Evolutionary conservation across 2,113 vertebrate genomes (phyloP).

Genomic region (Pampusana beccarii): DNA sequence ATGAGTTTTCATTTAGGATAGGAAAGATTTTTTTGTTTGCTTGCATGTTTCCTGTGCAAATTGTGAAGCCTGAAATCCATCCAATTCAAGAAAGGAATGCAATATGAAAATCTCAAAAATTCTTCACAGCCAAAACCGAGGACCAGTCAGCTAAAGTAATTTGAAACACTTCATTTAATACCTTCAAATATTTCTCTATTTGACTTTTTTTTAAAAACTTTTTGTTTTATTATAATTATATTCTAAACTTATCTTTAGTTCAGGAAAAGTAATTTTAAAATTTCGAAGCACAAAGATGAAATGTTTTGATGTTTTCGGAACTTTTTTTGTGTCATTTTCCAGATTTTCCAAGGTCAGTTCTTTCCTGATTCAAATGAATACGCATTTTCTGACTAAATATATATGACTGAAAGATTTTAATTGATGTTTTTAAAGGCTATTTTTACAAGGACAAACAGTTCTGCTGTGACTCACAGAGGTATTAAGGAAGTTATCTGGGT

Average conservation of each 20-base stretch:
- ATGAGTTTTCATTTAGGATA: neutral
- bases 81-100: neutral
- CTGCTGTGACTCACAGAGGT: constrained; percentile 26
- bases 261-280: neutral
- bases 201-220: neutral
- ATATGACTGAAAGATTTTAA: neutral
- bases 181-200: neutral
- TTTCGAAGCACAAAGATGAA: neutral
- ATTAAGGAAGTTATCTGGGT: neutral
- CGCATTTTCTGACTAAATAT: neutral
- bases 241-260: neutral
- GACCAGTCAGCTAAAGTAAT: neutral
- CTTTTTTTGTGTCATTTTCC: neutral
- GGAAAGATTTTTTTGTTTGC: neutral
- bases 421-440: neutral
- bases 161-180: neutral
- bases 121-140: neutral
- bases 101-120: neutral
- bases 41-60: neutral
- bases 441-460: neutral
- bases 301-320: neutral
- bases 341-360: neutral
- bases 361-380: neutral
- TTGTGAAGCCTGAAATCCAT: neutral
- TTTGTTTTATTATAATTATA: neutral